phyloP scores from a whole-genome alignment of 2,113 vertebrate genomes.

The Pollimyrus isidori region DNA sequence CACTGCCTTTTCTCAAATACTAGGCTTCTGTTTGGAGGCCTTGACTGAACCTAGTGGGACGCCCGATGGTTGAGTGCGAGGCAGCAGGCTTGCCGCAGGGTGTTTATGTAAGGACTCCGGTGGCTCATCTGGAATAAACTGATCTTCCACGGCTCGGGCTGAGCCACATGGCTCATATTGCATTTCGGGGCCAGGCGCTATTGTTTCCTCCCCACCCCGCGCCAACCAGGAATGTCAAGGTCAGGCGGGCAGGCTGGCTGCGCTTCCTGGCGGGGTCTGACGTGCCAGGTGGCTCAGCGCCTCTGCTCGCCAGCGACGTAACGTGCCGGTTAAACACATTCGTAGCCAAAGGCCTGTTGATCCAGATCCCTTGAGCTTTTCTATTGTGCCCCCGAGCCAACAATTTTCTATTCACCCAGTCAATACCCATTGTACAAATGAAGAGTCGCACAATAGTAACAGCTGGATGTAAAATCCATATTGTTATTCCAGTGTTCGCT shows the following conservation, averaged over 20 bases:
- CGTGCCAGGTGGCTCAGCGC: background rate
- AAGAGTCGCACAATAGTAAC: background rate
- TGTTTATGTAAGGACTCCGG: background rate
- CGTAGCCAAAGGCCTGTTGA: background rate
- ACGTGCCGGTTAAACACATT: background rate
- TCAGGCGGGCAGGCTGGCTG: background rate
- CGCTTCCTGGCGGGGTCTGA: background rate
- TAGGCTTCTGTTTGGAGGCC: background rate
- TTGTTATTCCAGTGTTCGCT: background rate
- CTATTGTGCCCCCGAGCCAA: background rate
- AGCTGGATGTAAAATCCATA: background rate
- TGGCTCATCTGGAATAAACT: background rate
- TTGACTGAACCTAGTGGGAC: background rate
- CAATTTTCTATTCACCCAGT: background rate
- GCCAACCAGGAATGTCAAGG: background rate
- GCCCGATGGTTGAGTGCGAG: background rate
- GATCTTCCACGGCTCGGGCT: background rate
- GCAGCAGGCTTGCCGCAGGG: background rate
- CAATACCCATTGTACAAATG: background rate
- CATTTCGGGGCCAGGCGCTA: background rate
- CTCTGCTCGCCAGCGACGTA: background rate
- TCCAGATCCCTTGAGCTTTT: background rate
- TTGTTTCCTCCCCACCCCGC: background rate
- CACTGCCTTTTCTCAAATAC: background rate
- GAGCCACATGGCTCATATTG: background rate